Evolutionary conservation across 2,888 invertebrate genomes (phyloP), one percentile per base, ranked within the genome.

Genomic region (Lepidochitona cinerea): DNA sequence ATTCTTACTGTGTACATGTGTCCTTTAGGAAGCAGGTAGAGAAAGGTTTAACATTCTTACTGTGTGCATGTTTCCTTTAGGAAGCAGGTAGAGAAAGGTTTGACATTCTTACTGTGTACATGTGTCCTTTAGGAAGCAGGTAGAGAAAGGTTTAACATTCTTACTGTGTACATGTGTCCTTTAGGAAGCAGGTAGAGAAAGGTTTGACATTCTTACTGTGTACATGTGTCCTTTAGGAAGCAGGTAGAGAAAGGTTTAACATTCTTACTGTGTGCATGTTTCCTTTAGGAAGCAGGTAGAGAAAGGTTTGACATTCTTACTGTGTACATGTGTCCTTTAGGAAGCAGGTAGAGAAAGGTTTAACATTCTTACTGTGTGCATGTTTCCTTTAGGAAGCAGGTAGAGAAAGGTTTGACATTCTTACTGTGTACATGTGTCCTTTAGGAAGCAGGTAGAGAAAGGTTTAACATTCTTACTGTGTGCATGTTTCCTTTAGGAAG

Each of bases 61-160:
- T n/a, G n/a, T n/a, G n/a, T n/a, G n/a, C n/a, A n/a, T n/a, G n/a
- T n/a, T n/a, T n/a, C n/a, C n/a, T 77, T 14, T 75, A 89, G 91
- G 75, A 88, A 90, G 53, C 80, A 83, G 54, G 85, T 97, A 49
- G 98, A 98, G 91, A 92, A 92, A 32, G 95, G 96, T 80, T 91
- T 97, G 80, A 94, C 93, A 74, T 96, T 96, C 88, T 91, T 97
- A n/a, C n/a, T n/a, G n/a, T n/a, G n/a, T n/a, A n/a, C n/a, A n/a
- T n/a, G n/a, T n/a, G n/a, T n/a, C n/a, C n/a, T 77, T 14, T 75
- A 89, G 91, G 75, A 88, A 90, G 53, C 80, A 83, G 54, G 85
- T 97, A 49, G 98, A 98, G 91, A 92, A 92, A 32, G 95, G 96
- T 80, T 91, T 97, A 80, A 94, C 93, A 74, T 96, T 96, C 88